These are phyloP conservation scores for Ochropleura leucogaster DNA, from an alignment of 2,888 invertebrate species.

Conservation along the genomic window DNA sequence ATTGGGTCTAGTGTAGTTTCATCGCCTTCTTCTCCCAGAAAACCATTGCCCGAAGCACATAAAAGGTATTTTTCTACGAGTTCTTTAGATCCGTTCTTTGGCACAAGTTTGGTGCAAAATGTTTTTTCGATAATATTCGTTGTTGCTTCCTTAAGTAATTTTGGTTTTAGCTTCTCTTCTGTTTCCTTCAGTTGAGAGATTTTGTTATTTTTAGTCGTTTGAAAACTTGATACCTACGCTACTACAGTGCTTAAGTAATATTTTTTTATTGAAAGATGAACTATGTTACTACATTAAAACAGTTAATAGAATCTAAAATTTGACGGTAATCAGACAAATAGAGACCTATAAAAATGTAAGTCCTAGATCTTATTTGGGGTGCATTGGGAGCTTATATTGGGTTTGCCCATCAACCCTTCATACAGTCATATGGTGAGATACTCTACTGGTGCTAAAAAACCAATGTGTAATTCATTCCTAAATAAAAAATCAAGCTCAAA, in stretches of 20 bases:
- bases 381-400: no score
- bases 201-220: not conserved
- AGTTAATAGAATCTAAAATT: not conserved
- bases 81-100: slow-evolving; percentile 6
- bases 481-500: not conserved
- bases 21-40: slow-evolving; percentile 14
- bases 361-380: no score
- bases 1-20: not conserved
- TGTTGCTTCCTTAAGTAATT: slow-evolving; percentile 43
- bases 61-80: slow-evolving; percentile 37
- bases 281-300: not conserved
- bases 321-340: not conserved
- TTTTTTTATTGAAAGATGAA: no score
- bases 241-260: not conserved
- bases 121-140: slow-evolving; percentile 21
- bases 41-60: slow-evolving; percentile 33
- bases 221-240: not conserved
- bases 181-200: not conserved
- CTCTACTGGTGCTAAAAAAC: not conserved
- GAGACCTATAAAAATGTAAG: not conserved
- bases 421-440: no score
- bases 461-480: no score
- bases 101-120: slow-evolving; percentile 17
- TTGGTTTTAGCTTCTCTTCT: not conserved
- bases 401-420: no score